A percentile compares a stretch with the other conserved stretches of the same genome.
phyloP scores from a whole-genome alignment of 2,888 invertebrate genomes.

The Apotomis turbidana region DNA sequence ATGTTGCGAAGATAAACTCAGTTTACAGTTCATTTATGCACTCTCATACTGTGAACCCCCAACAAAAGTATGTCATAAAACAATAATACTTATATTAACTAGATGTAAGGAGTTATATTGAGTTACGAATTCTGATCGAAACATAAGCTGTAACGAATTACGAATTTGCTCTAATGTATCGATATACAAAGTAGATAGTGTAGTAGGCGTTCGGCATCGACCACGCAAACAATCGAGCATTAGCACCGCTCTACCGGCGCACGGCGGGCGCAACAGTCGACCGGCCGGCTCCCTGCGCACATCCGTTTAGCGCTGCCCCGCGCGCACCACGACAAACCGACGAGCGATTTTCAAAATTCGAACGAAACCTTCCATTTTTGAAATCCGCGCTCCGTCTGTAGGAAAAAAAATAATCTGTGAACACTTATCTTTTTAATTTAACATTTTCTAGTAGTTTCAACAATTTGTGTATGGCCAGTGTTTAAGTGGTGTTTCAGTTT shows the following conservation, averaged over 20 bases:
- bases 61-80: no score
- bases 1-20: no score
- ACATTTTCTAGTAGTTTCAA: background rate
- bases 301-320: constrained; percentile 78
- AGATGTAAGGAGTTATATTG: no score
- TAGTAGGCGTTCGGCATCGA: constrained; percentile 49
- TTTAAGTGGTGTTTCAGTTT: constrained; percentile 22
- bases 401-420: constrained; percentile 4
- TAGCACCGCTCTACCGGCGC: constrained; percentile 64
- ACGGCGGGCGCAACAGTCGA: constrained; percentile 67
- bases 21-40: no score
- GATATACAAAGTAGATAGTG: background rate
- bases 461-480: constrained; percentile 30
- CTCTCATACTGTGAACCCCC: no score
- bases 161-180: no score
- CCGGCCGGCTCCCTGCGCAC: constrained; percentile 75
- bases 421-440: background rate
- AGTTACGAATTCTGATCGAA: no score
- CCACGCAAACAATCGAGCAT: constrained; percentile 61
- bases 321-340: constrained; percentile 53
- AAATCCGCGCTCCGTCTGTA: constrained; percentile 3
- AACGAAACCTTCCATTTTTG: constrained; percentile 28
- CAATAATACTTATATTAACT: no score
- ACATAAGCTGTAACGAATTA: no score
- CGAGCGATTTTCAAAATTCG: constrained; percentile 45